Evolutionary conservation across 2,113 vertebrate genomes (phyloP).

Genomic region (Symphodus melops): DNA sequence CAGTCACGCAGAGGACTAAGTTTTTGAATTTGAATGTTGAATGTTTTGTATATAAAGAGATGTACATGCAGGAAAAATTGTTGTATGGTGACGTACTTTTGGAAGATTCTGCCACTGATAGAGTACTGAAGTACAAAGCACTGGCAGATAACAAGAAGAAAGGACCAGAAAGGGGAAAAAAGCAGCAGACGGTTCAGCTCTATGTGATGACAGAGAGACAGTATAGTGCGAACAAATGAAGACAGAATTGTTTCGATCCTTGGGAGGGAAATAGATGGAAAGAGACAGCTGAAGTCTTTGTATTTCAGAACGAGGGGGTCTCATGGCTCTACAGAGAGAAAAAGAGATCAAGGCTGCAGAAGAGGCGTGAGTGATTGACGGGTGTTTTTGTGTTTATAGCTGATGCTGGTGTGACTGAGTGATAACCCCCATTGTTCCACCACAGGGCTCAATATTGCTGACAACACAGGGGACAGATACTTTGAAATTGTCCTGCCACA

Average conservation of each 20-base stretch:
- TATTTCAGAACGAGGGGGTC: conserved; percentile 34
- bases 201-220: conserved; percentile 10
- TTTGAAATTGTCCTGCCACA: not conserved
- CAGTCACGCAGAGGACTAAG: too few species aligned
- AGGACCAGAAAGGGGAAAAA: conserved; percentile 43
- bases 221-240: conserved; percentile 27
- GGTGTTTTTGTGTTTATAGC: conserved; percentile 1
- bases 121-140: conserved; percentile 30
- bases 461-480: not conserved
- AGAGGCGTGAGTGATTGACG: conserved; percentile 50
- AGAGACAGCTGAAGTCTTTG: conserved; percentile 33
- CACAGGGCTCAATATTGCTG: not conserved
- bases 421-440: not conserved
- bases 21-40: too few species aligned
- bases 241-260: conserved; percentile 38
- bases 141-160: conserved; percentile 37
- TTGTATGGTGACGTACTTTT: conserved; percentile 16
- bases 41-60: too few species aligned
- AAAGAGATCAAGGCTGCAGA: conserved; percentile 18
- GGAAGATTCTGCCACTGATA: conserved; percentile 1
- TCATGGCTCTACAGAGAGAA: conserved; percentile 28
- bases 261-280: conserved; percentile 21
- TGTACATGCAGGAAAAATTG: not conserved
- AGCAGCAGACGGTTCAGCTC: conserved; percentile 33
- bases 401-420: conserved; percentile 19